Evolutionary conservation across 2,797 vertebrate genomes (phyloP).

Genomic region (Danio albolineatus): DNA sequence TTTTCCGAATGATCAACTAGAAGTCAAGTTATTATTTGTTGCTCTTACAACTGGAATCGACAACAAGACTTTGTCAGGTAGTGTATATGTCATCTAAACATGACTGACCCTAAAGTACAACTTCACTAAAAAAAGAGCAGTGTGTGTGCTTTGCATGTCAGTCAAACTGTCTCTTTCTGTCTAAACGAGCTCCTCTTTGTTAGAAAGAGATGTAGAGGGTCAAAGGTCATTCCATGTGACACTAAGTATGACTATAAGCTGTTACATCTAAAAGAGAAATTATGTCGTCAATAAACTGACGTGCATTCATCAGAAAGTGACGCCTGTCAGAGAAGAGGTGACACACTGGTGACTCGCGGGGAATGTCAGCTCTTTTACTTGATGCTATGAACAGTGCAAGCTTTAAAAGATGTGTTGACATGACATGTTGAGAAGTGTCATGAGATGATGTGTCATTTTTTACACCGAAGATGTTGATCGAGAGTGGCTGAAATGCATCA

Average conservation of each 20-base stretch:
- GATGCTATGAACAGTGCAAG: constrained; percentile 29
- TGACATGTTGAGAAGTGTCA: background rate
- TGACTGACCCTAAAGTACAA: too few species aligned
- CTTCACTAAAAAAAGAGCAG: background rate
- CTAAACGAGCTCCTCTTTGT: background rate
- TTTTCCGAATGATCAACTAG: too few species aligned
- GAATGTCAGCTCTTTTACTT: constrained; percentile 40
- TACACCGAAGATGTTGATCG: background rate
- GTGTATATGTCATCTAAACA: background rate
- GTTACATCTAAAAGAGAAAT: constrained; percentile 75
- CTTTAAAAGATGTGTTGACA: constrained; percentile 19
- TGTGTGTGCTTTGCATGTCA: background rate
- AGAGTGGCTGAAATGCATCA: background rate
- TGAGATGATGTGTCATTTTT: background rate
- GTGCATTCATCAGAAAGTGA: constrained; percentile 43
- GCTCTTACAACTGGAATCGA: too few species aligned
- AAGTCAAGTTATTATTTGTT: too few species aligned
- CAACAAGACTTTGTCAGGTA: too few species aligned
- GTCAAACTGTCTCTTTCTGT: background rate
- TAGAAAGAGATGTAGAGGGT: background rate
- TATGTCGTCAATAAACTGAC: constrained; percentile 44
- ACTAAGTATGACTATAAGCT: background rate
- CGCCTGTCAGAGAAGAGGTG: constrained; percentile 72
- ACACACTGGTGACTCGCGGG: constrained; percentile 5
- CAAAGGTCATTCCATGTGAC: background rate